A percentile compares a stretch with the other conserved stretches of the same genome.
Conservation (phyloP, 2,888 invertebrate species). For the Dolomedes plantarius region DNA sequence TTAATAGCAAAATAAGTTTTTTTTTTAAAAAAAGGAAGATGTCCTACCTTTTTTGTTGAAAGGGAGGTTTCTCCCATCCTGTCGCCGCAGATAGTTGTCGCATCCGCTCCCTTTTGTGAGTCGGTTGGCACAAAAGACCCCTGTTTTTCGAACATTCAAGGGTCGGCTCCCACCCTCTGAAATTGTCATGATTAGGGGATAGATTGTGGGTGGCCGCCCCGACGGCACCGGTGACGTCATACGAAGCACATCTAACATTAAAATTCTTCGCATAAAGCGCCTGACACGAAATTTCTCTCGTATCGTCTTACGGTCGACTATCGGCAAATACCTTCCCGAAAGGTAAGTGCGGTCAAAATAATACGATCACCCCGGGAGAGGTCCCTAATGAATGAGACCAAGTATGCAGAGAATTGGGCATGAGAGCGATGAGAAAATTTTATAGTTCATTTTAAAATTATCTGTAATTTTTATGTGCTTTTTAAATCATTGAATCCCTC, state of each 20-base stretch:
- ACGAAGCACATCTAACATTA: not conserved
- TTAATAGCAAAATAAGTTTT: not conserved
- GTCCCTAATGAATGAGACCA: too few relatives aligned
- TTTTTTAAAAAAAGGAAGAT: constrained; percentile 24
- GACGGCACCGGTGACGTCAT: constrained; percentile 46
- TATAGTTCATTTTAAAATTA: too few relatives aligned
- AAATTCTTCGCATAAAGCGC: not conserved
- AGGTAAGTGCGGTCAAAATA: too few relatives aligned
- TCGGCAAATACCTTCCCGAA: too few relatives aligned
- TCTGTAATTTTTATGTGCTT: too few relatives aligned
- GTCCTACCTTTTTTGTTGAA: constrained; percentile 46
- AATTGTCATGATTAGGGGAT: constrained; percentile 60
- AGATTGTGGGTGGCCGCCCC: constrained; percentile 68
- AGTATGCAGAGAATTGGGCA: too few relatives aligned
- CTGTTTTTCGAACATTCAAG: constrained; percentile 29
- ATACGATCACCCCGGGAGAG: too few relatives aligned
- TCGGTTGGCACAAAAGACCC: constrained; percentile 52
- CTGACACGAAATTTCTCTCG: not conserved
- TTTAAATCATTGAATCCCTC: too few relatives aligned
- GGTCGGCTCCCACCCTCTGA: not conserved
- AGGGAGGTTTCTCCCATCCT: constrained; percentile 41
- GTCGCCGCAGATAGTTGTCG: constrained; percentile 61
- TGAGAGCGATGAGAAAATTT: too few relatives aligned
- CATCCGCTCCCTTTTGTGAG: constrained; percentile 63
- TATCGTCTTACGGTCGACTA: not conserved